phyloP scores from a whole-genome alignment of 2,113 vertebrate species.

The Mustelus asterias region DNA sequence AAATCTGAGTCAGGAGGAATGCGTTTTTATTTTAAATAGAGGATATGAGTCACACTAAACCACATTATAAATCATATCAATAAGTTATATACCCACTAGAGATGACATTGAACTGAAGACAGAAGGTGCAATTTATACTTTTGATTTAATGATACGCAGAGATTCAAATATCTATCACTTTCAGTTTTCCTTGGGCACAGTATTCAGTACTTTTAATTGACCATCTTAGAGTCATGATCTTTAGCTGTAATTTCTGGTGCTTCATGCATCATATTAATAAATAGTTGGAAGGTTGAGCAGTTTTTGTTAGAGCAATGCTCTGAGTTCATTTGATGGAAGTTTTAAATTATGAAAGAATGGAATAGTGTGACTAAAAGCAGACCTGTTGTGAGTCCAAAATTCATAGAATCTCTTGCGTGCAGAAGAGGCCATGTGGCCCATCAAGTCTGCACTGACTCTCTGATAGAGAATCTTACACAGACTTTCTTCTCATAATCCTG shows the following conservation, averaged over 20 bases:
- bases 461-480: no score
- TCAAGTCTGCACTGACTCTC: no score
- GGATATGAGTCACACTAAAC: neutral
- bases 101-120: neutral
- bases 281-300: neutral
- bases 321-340: neutral
- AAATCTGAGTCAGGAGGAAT: neutral
- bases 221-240: neutral
- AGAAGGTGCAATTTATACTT: neutral
- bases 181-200: neutral
- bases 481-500: no score
- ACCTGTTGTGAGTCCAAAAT: neutral
- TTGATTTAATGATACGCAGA: neutral
- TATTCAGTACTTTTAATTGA: neutral
- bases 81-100: neutral
- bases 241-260: neutral
- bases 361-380: neutral
- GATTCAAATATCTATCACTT: neutral
- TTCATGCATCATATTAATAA: neutral
- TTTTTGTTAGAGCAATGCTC: neutral
- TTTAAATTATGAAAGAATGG: neutral
- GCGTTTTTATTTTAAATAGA: neutral
- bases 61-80: neutral
- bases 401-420: no score
- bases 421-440: no score